phyloP scores from a whole-genome alignment of 1,140 invertebrate genomes.

The Drosophila takahashii region DNA sequence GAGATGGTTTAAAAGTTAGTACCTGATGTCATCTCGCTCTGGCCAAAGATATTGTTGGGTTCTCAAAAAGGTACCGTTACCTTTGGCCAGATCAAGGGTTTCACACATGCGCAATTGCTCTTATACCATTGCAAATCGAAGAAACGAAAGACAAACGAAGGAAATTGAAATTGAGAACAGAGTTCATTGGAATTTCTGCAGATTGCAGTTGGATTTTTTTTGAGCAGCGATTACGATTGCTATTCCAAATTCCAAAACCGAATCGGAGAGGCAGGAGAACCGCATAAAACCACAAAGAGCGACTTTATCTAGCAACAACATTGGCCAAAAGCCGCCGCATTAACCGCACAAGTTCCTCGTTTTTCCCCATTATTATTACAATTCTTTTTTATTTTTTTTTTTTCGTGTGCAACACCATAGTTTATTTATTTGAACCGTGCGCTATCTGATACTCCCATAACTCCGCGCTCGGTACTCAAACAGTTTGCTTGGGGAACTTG shows the following conservation, averaged over 20 bases:
- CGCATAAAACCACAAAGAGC: slow-evolving; percentile 3
- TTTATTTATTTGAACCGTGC: slow-evolving; percentile 7
- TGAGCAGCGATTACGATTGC: background rate
- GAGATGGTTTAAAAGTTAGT: background rate
- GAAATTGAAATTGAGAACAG: background rate
- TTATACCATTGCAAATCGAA: background rate
- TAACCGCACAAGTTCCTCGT: background rate
- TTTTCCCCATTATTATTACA: background rate
- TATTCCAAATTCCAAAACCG: background rate
- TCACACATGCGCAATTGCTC: background rate
- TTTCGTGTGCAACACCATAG: background rate
- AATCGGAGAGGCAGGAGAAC: background rate
- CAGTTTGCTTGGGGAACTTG: background rate
- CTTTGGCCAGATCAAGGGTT: background rate
- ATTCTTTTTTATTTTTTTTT: background rate
- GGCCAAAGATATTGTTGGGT: background rate
- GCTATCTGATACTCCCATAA: background rate
- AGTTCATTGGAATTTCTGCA: background rate
- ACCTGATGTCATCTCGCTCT: background rate
- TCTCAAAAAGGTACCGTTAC: background rate
- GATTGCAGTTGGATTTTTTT: background rate
- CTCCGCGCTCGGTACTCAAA: background rate
- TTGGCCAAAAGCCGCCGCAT: slow-evolving; percentile 4
- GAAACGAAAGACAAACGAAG: background rate
- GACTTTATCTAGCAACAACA: slow-evolving; percentile 3